Evolutionary conservation across 2,797 vertebrate genomes (phyloP).

Genomic region (Phalloptychus januarius): DNA sequence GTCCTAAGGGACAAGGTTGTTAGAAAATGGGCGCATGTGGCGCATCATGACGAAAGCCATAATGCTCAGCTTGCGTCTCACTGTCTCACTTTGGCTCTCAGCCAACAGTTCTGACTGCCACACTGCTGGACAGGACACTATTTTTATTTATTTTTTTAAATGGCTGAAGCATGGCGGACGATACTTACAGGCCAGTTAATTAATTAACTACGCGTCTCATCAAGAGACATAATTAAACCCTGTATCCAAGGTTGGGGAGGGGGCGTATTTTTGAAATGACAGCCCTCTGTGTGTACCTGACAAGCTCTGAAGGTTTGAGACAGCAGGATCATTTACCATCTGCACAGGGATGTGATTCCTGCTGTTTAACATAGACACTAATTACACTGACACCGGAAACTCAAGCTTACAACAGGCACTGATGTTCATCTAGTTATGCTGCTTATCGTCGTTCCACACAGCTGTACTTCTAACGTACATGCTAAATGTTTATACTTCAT

Average conservation of each 20-base stretch:
- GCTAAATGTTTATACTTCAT: constrained; percentile 10
- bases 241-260: constrained; percentile 15
- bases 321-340: constrained; percentile 58
- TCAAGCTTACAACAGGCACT: neutral
- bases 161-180: neutral
- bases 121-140: no score
- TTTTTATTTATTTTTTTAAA: no score
- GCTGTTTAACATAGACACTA: constrained; percentile 49
- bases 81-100: no score
- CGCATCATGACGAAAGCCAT: no score
- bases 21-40: no score
- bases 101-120: no score
- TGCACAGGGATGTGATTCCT: constrained; percentile 43
- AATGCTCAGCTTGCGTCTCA: no score
- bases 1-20: no score
- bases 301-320: constrained; percentile 26
- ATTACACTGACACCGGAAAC: constrained; percentile 42
- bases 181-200: constrained; percentile 4
- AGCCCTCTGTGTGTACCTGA: constrained; percentile 23
- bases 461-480: neutral
- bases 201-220: neutral
- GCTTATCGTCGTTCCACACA: neutral
- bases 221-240: constrained; percentile 1
- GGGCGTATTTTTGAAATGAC: constrained; percentile 26
- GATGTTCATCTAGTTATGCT: constrained; percentile 1